Evolutionary conservation across 2,113 vertebrate species (phyloP).

Genomic region (Amazona guildingii): DNA sequence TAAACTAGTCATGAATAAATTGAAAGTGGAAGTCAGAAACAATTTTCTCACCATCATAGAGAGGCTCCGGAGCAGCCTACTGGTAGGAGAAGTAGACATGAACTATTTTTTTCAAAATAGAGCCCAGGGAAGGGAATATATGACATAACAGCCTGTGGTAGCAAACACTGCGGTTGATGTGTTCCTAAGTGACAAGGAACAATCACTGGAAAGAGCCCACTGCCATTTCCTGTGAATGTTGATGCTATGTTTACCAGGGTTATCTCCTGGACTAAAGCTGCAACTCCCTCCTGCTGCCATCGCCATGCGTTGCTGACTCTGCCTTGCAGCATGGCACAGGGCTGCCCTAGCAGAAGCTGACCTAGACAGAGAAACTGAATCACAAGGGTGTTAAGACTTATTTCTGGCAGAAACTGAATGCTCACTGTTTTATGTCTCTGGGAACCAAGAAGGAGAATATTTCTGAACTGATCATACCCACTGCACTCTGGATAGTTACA

Average conservation of each 20-base stretch:
- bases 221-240: background rate
- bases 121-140: background rate
- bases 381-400: background rate
- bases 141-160: background rate
- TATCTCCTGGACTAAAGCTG: background rate
- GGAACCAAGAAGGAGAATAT: background rate
- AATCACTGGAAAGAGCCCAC: background rate
- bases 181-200: background rate
- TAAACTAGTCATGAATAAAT: conserved; percentile 29
- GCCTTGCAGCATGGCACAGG: background rate
- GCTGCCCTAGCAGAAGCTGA: background rate
- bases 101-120: background rate
- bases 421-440: background rate
- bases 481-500: background rate
- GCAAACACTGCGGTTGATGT: background rate
- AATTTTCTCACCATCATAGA: background rate
- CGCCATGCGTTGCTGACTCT: fast-evolving
- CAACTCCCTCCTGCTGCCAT: background rate
- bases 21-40: conserved; percentile 4
- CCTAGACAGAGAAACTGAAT: background rate
- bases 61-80: background rate
- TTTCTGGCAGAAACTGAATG: background rate
- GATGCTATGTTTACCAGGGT: background rate
- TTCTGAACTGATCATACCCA: background rate
- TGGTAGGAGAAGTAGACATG: background rate